These are phyloP conservation scores for Drosophila sproati DNA, from an alignment of 1,140 invertebrate genomes.

Conservation along the genomic window DNA sequence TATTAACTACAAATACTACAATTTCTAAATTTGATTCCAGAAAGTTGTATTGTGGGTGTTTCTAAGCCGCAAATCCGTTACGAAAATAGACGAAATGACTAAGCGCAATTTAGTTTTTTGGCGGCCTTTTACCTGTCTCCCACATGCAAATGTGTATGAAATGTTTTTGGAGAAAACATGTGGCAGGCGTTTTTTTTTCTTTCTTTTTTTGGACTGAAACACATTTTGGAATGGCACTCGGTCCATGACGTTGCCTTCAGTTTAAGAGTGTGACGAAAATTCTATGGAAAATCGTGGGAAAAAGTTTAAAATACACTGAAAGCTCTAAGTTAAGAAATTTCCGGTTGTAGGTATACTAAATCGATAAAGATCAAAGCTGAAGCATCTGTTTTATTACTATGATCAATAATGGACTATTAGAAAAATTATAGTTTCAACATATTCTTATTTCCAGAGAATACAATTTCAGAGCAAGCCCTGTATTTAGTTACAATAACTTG, in stretches of 20 bases:
- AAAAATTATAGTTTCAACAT: too few relatives aligned
- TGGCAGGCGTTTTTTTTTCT: conserved; percentile 15
- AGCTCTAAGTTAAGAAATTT: neutral
- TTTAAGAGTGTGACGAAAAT: too few relatives aligned
- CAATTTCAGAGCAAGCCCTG: too few relatives aligned
- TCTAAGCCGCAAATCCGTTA: conserved; percentile 70
- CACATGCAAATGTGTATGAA: conserved; percentile 40
- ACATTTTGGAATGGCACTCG: conserved; percentile 19
- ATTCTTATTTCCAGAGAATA: too few relatives aligned
- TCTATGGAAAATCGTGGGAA: neutral
- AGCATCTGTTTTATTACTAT: too few relatives aligned
- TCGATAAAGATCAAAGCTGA: too few relatives aligned
- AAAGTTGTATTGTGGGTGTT: conserved; percentile 57
- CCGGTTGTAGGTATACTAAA: too few relatives aligned
- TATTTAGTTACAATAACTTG: neutral
- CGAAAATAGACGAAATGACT: conserved; percentile 70
- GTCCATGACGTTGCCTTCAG: conserved; percentile 16
- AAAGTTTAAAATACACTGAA: neutral
- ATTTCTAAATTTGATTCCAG: conserved; percentile 14
- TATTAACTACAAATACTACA: conserved; percentile 1
- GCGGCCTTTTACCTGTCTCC: conserved; percentile 51
- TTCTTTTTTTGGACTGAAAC: conserved; percentile 5
- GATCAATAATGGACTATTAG: too few relatives aligned
- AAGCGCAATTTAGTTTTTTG: conserved; percentile 51
- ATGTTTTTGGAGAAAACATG: conserved; percentile 70